Evolutionary conservation across 2,797 vertebrate genomes (phyloP).

Genomic region (Clarias platycephalus): DNA sequence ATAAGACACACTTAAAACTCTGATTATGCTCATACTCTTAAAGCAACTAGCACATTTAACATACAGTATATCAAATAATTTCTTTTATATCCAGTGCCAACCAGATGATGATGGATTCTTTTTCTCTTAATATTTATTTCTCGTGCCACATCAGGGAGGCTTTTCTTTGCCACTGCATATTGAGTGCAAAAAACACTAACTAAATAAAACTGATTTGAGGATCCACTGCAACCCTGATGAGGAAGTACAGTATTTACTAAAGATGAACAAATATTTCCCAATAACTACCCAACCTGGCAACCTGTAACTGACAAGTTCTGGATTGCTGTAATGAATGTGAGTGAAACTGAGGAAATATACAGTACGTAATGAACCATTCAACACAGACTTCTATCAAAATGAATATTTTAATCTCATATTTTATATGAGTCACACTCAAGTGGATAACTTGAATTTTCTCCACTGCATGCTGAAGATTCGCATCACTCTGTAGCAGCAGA

Average conservation of each 20-base stretch:
- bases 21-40: neutral
- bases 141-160: neutral
- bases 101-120: neutral
- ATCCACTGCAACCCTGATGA: neutral
- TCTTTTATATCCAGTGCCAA: neutral
- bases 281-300: neutral
- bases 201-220: neutral
- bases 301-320: neutral
- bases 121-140: neutral
- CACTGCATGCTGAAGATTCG: neutral
- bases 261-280: neutral
- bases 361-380: neutral
- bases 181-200: neutral
- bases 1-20: neutral
- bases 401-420: conserved; percentile 29
- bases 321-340: neutral
- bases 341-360: neutral
- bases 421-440: neutral
- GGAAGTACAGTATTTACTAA: neutral
- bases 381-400: conserved; percentile 8
- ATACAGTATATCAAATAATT: too few relatives aligned
- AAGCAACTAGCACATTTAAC: neutral
- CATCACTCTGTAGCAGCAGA: conserved; percentile 6
- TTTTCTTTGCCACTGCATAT: neutral
- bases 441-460: neutral